Conservation (phyloP, 2,113 vertebrate species). For the Pluvianellus socialis region DNA sequence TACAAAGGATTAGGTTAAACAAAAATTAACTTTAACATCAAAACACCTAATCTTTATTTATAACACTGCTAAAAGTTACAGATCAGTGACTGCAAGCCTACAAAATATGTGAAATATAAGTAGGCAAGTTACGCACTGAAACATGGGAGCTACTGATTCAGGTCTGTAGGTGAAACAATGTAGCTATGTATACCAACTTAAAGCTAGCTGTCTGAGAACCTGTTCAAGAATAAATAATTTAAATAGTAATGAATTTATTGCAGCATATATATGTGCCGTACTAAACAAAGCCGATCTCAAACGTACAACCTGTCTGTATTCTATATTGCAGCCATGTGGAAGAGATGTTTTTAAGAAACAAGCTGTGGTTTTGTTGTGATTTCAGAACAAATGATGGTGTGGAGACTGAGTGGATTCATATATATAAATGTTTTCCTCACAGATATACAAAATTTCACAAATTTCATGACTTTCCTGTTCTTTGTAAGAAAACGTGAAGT, state of each 20-base stretch:
- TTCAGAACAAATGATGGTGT: background rate
- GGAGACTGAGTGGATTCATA: background rate
- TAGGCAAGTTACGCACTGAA: background rate
- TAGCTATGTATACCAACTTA: background rate
- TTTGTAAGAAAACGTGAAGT: background rate
- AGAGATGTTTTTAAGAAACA: background rate
- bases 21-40: background rate
- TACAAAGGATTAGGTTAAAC: background rate
- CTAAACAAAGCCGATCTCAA: background rate
- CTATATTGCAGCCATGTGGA: background rate
- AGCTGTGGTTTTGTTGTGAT: background rate
- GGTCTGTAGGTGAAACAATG: background rate
- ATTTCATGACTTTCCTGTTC: background rate
- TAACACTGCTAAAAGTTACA: background rate
- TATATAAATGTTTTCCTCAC: background rate
- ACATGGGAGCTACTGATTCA: background rate
- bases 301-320: background rate
- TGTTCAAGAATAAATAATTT: background rate
- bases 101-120: background rate
- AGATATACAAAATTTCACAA: background rate
- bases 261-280: background rate
- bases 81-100: background rate
- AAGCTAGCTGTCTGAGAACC: background rate
- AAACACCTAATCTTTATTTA: background rate
- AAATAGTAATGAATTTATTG: background rate